Percentiles rank a stretch among this genome's conserved stretches.
Conservation (phyloP, 2,797 vertebrate species). For the Atherinosoma microstoma region DNA sequence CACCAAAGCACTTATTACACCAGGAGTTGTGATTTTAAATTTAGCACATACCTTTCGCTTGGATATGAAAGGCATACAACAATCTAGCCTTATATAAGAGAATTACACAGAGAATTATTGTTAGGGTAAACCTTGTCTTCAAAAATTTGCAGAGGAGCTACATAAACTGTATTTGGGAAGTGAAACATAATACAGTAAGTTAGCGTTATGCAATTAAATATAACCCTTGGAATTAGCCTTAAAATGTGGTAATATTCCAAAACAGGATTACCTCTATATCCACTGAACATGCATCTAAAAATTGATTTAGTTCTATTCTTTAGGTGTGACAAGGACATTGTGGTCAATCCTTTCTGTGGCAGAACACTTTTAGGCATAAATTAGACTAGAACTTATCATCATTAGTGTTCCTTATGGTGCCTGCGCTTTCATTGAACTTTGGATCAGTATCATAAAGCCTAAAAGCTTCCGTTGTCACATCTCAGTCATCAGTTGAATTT, state of each 20-base stretch:
- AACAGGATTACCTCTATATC: background rate
- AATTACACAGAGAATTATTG: background rate
- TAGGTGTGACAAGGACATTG: constrained; percentile 10
- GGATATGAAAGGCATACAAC: background rate
- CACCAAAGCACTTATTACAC: background rate
- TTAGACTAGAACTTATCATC: constrained; percentile 15
- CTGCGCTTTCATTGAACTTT: constrained; percentile 51
- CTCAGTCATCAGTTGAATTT: constrained; percentile 46
- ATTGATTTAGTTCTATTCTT: background rate
- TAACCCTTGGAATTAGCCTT: background rate
- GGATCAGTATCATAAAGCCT: constrained; percentile 49
- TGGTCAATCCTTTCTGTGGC: constrained; percentile 3
- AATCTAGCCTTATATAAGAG: background rate
- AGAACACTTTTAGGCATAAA: constrained; percentile 6
- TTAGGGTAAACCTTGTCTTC: background rate
- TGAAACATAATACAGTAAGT: background rate
- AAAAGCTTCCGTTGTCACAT: constrained; percentile 49
- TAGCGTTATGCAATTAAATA: background rate
- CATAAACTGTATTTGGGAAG: background rate
- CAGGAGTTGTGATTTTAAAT: background rate
- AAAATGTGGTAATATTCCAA: background rate
- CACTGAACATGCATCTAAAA: background rate
- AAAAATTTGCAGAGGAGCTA: background rate
- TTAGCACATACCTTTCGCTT: background rate
- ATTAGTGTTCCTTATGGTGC: constrained; percentile 34